Evolutionary conservation across 2,113 vertebrate species (phyloP).

Genomic region (Urocitellus parryii): DNA sequence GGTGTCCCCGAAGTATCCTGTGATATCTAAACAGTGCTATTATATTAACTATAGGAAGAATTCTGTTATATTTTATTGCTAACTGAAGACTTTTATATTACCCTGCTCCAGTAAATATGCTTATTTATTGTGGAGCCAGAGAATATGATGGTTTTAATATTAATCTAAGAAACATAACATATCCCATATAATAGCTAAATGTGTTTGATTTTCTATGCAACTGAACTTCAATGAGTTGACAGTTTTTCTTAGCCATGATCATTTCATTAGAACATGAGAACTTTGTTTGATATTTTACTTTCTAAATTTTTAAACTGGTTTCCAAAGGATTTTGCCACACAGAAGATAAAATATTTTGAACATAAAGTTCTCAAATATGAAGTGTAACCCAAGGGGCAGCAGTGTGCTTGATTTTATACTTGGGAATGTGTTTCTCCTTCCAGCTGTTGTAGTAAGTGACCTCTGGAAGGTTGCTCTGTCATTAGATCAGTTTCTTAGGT

Average conservation of each 20-base stretch:
- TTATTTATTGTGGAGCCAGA: neutral
- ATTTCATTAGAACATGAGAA: neutral
- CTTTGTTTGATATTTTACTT: neutral
- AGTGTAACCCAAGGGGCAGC: neutral
- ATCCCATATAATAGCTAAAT: neutral
- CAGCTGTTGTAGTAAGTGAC: neutral
- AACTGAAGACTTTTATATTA: neutral
- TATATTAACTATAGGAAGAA: neutral
- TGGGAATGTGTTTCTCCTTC: neutral
- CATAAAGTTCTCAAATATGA: neutral
- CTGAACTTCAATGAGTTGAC: neutral
- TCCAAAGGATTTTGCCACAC: neutral
- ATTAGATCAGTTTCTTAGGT: neutral
- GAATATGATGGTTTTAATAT: neutral
- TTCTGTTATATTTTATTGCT: neutral
- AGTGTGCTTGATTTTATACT: neutral
- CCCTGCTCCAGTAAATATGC: neutral
- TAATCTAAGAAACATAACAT: neutral
- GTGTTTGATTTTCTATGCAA: neutral
- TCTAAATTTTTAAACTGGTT: neutral
- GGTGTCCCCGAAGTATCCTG: neutral
- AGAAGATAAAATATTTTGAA: neutral
- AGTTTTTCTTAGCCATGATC: slow-evolving; percentile 15
- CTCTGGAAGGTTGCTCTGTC: neutral
- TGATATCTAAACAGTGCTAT: neutral